Evolutionary conservation across 2,888 invertebrate species (phyloP), one percentile per base, ranked within the genome.

Genomic region (Stenodera caucasica): DNA sequence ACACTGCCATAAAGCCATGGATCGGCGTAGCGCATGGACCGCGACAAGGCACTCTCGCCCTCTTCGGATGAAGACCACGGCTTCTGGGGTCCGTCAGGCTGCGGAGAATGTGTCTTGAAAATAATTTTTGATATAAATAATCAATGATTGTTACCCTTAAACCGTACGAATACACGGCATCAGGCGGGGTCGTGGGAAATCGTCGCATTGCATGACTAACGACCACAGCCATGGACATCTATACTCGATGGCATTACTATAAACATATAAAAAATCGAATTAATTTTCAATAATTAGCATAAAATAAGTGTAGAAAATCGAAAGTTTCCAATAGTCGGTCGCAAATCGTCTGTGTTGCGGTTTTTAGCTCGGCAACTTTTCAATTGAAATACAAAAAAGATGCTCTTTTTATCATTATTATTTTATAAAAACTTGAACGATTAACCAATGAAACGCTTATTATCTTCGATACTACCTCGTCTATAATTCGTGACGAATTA

Each of bases 1-100:
- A 91, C 88, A 35, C 90, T 91, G 71, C 92, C 91, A 76, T 93
- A 92, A 14, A 92, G 84, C 92, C 92, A 93, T 57, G 91, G 90
- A 75, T 93, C 91, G 35, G 90, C 90, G 81, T 90, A 91, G 78
- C 90, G 88, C 91, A 92, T 91, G 75, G 91, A 91, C 78, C 90
- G 90, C 60, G 90, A 89, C 55, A 92, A 79, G n/a, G 90, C 86
- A 72, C 88, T 88, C 64, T 88, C 86, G 57, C 87, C 86, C 68
- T 88, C 87, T 68, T 85, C 85, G 57, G 80, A 78, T 33, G 78
- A 77, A 71, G 80, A 78, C 70, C 70, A 70, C 53, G 65, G 49
- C 58, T 70, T 70, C 57, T 68, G 66, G 49, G 74, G 72, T 63
- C 67, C 67, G 59, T 75, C 72, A 67, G 72, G 70, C 77, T 77